These are phyloP conservation scores for Vanessa atalanta DNA, from an alignment of 1,140 invertebrate genomes.

Conservation along the genomic window DNA sequence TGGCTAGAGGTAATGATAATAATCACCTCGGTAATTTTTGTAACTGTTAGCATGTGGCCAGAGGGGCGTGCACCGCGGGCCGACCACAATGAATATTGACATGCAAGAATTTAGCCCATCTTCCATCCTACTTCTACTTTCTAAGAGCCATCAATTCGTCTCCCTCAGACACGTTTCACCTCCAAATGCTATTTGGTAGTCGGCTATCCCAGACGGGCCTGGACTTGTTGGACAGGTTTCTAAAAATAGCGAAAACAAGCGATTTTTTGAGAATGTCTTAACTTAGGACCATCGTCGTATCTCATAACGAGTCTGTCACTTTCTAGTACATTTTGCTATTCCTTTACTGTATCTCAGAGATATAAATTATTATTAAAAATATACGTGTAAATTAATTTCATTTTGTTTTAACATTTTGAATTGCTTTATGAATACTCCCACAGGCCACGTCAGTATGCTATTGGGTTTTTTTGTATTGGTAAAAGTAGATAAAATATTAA, in stretches of 20 bases:
- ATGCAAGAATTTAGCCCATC: constrained; percentile 70
- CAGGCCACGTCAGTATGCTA: no score
- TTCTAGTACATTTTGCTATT: background rate
- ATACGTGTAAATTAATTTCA: no score
- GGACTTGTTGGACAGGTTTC: constrained; percentile 72
- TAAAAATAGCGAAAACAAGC: constrained; percentile 72
- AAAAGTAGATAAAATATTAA: no score
- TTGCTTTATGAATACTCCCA: no score
- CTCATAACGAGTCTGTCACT: constrained; percentile 32
- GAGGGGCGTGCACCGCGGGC: constrained; percentile 39
- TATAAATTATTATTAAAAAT: background rate
- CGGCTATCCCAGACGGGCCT: constrained; percentile 66
- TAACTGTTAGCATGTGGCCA: constrained; percentile 53
- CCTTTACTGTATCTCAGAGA: background rate
- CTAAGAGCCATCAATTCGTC: constrained; percentile 54
- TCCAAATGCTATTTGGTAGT: constrained; percentile 74
- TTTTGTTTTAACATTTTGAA: no score
- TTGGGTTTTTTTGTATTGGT: no score
- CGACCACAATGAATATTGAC: constrained; percentile 60
- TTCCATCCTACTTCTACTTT: constrained; percentile 63
- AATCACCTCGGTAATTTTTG: constrained; percentile 40
- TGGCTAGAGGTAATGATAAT: constrained; percentile 7
- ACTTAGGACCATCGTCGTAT: constrained; percentile 52
- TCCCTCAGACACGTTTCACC: constrained; percentile 73
- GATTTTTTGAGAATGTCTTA: constrained; percentile 63